phyloP scores from a whole-genome alignment of 37 sponge, comb jelly and placozoan species.

The Hexactinellida sp. region DNA sequence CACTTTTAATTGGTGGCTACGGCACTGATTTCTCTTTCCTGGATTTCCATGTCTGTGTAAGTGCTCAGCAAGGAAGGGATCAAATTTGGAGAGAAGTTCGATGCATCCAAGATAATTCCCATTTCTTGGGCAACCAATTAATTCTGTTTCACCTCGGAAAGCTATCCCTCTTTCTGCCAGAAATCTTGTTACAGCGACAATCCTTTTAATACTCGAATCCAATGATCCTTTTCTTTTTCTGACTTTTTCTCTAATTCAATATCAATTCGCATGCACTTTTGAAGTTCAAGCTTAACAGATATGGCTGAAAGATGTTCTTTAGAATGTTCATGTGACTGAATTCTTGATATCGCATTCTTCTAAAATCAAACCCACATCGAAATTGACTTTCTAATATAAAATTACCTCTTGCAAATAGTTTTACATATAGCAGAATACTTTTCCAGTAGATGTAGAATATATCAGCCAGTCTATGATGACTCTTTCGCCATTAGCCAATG shows the following conservation, averaged over 20 bases:
- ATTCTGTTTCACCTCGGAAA: constrained; percentile 19
- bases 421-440: neutral
- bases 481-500: neutral
- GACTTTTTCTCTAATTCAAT: constrained; percentile 7
- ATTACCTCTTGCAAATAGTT: neutral
- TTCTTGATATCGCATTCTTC: constrained; percentile 16
- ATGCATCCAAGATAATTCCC: constrained; percentile 19
- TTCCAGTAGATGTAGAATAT: neutral
- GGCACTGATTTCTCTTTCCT: too few relatives aligned
- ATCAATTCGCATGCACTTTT: constrained; percentile 13
- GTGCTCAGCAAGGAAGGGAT: too few relatives aligned
- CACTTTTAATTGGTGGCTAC: too few relatives aligned
- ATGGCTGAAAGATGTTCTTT: constrained; percentile 14
- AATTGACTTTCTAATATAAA: constrained; percentile 2
- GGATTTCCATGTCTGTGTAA: constrained; percentile 25
- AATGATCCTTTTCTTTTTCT: constrained; percentile 7
- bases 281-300: constrained; percentile 5
- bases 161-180: constrained; percentile 16
- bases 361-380: neutral
- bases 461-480: neutral
- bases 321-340: constrained; percentile 17
- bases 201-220: constrained; percentile 1
- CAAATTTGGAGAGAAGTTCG: constrained; percentile 12
- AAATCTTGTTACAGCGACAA: neutral
- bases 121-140: constrained; percentile 4